phyloP scores from a whole-genome alignment of 1,140 invertebrate genomes.

The Heliconius hermathena region DNA sequence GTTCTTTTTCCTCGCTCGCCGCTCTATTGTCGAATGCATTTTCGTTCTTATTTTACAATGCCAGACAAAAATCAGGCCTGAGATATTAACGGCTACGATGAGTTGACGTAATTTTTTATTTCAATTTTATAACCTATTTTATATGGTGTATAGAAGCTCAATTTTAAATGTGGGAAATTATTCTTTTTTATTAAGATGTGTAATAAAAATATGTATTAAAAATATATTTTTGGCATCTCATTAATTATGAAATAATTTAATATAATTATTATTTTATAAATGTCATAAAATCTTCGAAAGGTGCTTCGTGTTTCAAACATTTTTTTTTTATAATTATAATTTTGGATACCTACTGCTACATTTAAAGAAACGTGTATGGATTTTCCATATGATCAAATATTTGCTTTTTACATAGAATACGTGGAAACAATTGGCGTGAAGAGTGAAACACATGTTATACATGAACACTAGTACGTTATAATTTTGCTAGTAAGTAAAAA shows the following conservation, averaged over 20 bases:
- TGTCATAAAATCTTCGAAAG: too few relatives aligned
- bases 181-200: too few relatives aligned
- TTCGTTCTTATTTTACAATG: constrained; percentile 21
- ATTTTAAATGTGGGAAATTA: too few relatives aligned
- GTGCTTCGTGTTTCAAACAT: too few relatives aligned
- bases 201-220: too few relatives aligned
- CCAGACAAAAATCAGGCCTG: background rate
- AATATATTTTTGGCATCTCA: too few relatives aligned
- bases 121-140: background rate
- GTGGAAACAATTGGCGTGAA: background rate
- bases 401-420: background rate
- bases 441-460: background rate
- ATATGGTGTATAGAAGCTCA: background rate
- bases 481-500: too few relatives aligned
- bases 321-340: too few relatives aligned
- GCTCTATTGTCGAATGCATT: constrained; percentile 38
- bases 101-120: constrained; percentile 4
- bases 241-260: too few relatives aligned
- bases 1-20: constrained; percentile 42
- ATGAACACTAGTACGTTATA: background rate
- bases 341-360: too few relatives aligned
- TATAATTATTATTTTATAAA: too few relatives aligned
- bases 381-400: background rate
- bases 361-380: too few relatives aligned
- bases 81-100: constrained; percentile 1